Percentiles rank a stretch among this genome's conserved stretches.
Conservation (phyloP, 2,797 vertebrate species). For the Muscicapa striata region DNA sequence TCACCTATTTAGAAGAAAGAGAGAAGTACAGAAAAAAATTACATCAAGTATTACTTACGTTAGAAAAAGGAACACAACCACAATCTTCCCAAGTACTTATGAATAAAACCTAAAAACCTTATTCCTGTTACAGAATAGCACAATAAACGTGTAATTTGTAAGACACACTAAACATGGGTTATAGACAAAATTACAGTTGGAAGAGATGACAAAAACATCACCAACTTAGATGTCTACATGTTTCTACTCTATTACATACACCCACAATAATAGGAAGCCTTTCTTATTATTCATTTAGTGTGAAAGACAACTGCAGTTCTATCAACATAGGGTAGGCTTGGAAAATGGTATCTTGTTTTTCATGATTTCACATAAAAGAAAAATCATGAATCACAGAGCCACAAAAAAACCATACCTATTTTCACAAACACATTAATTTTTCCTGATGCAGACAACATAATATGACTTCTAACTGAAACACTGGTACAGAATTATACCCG, state of each 20-base stretch:
- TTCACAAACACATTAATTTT: not conserved
- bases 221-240: rapidly evolving
- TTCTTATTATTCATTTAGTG: not conserved
- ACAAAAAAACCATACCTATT: not conserved
- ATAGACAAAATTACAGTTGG: not conserved
- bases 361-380: not conserved
- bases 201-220: not conserved
- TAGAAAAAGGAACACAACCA: not conserved
- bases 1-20: slow-evolving; percentile 81
- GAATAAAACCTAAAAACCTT: not conserved
- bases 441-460: not conserved
- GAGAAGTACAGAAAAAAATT: not conserved
- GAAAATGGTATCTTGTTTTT: not conserved
- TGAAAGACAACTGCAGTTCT: not conserved
- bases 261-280: not conserved
- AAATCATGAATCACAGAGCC: not conserved
- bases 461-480: not conserved
- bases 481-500: not conserved
- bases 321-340: not conserved
- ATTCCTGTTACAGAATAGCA: not conserved
- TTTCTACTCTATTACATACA: not conserved
- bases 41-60: not conserved
- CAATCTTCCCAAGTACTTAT: not conserved
- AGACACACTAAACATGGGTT: not conserved
- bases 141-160: not conserved